Evolutionary conservation across 2,113 vertebrate species (phyloP).

Genomic region (Mesitornis unicolor): DNA sequence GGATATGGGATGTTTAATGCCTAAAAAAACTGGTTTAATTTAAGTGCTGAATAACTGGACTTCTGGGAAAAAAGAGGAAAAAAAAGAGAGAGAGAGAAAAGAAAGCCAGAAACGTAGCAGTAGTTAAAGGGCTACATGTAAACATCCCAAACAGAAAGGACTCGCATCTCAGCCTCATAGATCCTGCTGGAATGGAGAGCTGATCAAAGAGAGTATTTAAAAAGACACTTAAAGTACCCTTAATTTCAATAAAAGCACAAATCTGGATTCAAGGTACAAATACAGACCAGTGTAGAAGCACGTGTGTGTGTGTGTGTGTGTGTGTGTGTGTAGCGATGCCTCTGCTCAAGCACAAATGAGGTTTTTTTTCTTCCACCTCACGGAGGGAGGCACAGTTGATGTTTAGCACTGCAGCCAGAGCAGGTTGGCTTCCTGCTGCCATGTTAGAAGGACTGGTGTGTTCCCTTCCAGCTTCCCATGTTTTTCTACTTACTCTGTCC

Average conservation of each 20-base stretch:
- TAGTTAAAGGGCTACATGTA: neutral
- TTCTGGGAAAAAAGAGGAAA: neutral
- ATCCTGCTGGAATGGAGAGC: neutral
- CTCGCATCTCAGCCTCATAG: neutral
- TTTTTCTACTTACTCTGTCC: neutral
- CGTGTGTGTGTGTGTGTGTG: too few relatives aligned
- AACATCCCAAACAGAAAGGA: neutral
- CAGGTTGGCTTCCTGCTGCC: neutral
- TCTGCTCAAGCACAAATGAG: neutral
- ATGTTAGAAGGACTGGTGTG: neutral
- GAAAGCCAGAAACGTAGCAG: neutral
- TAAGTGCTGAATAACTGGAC: neutral
- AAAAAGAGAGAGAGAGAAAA: neutral
- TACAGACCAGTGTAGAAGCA: neutral
- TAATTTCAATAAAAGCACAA: neutral
- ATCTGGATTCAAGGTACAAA: neutral
- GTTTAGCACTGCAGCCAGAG: neutral
- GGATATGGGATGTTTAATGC: neutral
- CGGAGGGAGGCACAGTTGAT: rapidly evolving
- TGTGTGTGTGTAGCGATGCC: too few relatives aligned
- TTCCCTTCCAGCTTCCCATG: neutral
- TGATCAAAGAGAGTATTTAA: neutral
- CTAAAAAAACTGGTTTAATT: neutral
- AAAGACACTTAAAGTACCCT: neutral
- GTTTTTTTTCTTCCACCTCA: neutral